Base-by-base conservation (phyloP, 2,113 vertebrate genomes). In the Clupea harengus region DNA sequence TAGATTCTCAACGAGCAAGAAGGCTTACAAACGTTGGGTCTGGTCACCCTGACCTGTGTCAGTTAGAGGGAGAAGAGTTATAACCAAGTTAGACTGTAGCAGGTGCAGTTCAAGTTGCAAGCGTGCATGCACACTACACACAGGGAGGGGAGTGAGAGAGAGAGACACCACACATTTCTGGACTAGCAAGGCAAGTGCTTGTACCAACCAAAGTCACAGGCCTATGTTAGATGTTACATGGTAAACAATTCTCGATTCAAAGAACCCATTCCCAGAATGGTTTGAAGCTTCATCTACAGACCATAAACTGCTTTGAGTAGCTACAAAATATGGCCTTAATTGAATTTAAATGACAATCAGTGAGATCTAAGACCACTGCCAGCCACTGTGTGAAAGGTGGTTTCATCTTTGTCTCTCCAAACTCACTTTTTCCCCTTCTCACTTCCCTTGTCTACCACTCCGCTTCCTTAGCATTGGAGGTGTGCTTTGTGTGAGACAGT, bases 21-120 rank as follows among this genome's bases (percentile, higher is more conserved):
- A 67, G 64, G 6, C 10, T 25, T 67, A 11, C 64, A 67, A 28
- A 25, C 64, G 28, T 25, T 25, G 5, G 8, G 10, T 67, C 64
- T 67, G 28, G 72, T 39, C 72, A 39, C 72, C 25, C 13, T 32
- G 72, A 17, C 72, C 72, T 17, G 72, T 39, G 72, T 17, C 25
- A 39, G 25, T 32, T 32, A 5, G 28, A 17, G 4, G 28, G 28
- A 75, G 67, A 39, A 32, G 25, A 67, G 64, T 67, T 67, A 67
- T 11, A 67, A 32, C 25, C 72, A 17, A 78, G 72, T 44, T 39
- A 39, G 72, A 78, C 72, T 17, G 81, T 44, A 45, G 46, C n/a
- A 81, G 82, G 72, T 78, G 72, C 28, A 17, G 32, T 28, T 78
- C 72, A 78, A 39, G 72, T 78, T 78, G 72, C 32, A 10, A 78